Conservation (phyloP, 2,797 vertebrate genomes). For the Chelmon rostratus region DNA sequence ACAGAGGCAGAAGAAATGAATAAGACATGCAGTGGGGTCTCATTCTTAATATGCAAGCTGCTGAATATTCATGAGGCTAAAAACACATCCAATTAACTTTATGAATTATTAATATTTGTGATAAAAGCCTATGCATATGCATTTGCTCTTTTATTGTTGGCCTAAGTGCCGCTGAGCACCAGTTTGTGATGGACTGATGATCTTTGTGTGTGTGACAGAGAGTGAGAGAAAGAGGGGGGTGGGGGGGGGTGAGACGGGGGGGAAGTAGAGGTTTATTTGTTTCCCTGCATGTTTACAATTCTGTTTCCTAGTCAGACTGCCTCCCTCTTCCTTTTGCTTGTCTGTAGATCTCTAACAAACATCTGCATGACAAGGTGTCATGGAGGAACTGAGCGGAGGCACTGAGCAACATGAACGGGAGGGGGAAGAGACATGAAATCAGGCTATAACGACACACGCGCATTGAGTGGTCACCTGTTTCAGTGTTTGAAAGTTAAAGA, state of each 20-base stretch:
- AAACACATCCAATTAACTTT: slow-evolving; percentile 87
- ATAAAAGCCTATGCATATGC: slow-evolving; percentile 81
- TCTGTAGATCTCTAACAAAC: slow-evolving; percentile 43
- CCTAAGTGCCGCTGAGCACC: slow-evolving; percentile 70
- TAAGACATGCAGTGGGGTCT: slow-evolving; percentile 72
- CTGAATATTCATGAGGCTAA: slow-evolving; percentile 87
- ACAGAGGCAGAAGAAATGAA: slow-evolving; percentile 64
- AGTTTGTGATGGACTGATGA: slow-evolving; percentile 59
- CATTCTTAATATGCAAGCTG: slow-evolving; percentile 72
- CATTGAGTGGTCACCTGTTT: too few species aligned
- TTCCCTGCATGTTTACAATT: slow-evolving; percentile 44
- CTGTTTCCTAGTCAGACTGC: slow-evolving; percentile 24
- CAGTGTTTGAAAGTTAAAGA: too few species aligned
- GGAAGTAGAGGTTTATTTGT: slow-evolving; percentile 31
- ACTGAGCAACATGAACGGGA: slow-evolving; percentile 1
- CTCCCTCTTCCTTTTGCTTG: slow-evolving; percentile 25
- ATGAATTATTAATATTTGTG: slow-evolving; percentile 87
- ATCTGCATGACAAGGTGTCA: slow-evolving; percentile 45
- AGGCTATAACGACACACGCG: too few species aligned
- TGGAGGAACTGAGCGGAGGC: slow-evolving; percentile 1
- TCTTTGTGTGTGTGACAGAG: slow-evolving; percentile 28
- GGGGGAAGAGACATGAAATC: not conserved
- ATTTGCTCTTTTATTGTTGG: slow-evolving; percentile 82
- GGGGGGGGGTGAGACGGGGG: not conserved
- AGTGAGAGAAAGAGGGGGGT: not conserved